A percentile compares a stretch with the other conserved stretches of the same genome.
Evolutionary conservation across 2,888 invertebrate species (phyloP).

Genomic region (Artemia sinica): DNA sequence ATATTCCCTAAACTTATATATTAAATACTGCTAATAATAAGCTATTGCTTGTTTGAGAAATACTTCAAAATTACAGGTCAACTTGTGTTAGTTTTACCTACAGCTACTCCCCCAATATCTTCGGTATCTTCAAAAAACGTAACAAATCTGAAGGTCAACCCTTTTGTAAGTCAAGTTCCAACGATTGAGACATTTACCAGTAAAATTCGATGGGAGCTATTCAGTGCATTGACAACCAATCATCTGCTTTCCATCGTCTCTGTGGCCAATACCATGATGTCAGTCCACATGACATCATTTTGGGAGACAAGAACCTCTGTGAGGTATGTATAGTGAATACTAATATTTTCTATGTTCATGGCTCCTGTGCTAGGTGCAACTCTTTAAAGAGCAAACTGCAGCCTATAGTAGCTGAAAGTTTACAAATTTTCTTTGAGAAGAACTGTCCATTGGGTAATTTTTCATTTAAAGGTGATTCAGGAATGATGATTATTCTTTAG

Average conservation of each 20-base stretch:
- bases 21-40: too few relatives aligned
- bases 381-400: too few relatives aligned
- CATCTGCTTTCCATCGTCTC: conserved; percentile 87
- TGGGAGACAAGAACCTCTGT: conserved; percentile 55
- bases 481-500: too few relatives aligned
- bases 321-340: background rate
- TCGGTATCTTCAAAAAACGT: background rate
- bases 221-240: conserved; percentile 82
- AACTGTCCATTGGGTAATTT: too few relatives aligned
- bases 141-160: conserved; percentile 12
- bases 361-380: too few relatives aligned
- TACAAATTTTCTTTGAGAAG: too few relatives aligned
- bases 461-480: too few relatives aligned
- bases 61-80: conserved; percentile 40
- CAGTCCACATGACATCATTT: conserved; percentile 89
- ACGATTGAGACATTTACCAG: conserved; percentile 60
- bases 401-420: too few relatives aligned
- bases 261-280: conserved; percentile 89
- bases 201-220: conserved; percentile 85
- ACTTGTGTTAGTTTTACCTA: conserved; percentile 81
- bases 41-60: too few relatives aligned
- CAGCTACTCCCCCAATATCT: conserved; percentile 44
- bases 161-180: conserved; percentile 32
- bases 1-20: too few relatives aligned
- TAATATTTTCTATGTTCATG: too few relatives aligned